These are phyloP conservation scores for Rhagoletis zephyria DNA, from an alignment of 1,140 invertebrate genomes.

Conservation along the genomic window DNA sequence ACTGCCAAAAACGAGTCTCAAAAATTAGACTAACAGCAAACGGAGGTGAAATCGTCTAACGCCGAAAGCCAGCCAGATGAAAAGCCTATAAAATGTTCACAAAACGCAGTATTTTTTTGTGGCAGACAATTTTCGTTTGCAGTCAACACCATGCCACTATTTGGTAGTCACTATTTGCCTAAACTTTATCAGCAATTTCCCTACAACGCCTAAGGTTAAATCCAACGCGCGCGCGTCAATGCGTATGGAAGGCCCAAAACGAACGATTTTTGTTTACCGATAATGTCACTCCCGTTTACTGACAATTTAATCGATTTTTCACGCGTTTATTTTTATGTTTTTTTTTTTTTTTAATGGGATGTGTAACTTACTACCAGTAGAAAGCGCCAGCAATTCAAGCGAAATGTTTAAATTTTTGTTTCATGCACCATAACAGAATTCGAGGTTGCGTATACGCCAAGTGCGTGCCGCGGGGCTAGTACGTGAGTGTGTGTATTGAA, in stretches of 20 bases:
- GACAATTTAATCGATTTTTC: constrained; percentile 49
- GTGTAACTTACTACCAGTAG: not conserved
- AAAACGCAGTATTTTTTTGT: constrained; percentile 14
- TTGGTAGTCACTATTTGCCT: not conserved
- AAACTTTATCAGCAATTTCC: not conserved
- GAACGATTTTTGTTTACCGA: constrained; percentile 6
- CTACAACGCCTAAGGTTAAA: not conserved
- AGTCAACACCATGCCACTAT: not conserved
- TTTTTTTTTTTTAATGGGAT: not conserved
- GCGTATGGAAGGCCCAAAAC: not conserved
- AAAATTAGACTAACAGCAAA: constrained; percentile 2
- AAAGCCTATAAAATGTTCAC: constrained; percentile 15
- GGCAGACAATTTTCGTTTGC: constrained; percentile 18
- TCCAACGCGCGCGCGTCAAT: not conserved
- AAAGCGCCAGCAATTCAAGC: not conserved
- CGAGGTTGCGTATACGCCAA: constrained; percentile 43
- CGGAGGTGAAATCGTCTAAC: not conserved
- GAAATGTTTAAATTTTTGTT: not conserved
- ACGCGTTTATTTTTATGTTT: constrained; percentile 20
- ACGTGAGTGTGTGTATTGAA: too few species aligned
- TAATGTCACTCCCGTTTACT: constrained; percentile 44
- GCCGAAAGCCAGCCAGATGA: not conserved
- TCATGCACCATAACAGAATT: not conserved
- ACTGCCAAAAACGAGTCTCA: not conserved
- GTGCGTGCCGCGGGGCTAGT: not conserved